These are phyloP conservation scores for Yoshiicerus persimilis DNA, from an alignment of 1,140 invertebrate genomes.

Conservation along the genomic window DNA sequence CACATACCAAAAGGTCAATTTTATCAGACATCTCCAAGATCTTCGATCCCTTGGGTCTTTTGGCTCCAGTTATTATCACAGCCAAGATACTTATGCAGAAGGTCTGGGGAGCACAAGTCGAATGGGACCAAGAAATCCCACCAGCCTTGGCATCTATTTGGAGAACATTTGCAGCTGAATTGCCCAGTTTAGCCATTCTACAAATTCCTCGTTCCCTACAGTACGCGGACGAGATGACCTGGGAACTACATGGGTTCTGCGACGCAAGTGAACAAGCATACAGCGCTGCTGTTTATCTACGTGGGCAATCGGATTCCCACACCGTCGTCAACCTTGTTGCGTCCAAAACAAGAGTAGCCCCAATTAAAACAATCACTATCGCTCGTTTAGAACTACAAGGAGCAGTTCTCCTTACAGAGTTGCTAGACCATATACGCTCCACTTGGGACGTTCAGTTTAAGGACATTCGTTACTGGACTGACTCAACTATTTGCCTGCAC, in stretches of 20 bases:
- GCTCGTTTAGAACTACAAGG: not conserved
- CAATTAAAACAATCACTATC: not conserved
- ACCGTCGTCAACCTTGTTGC: no score
- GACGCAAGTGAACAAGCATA: no score
- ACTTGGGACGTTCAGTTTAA: not conserved
- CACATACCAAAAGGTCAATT: constrained; percentile 40
- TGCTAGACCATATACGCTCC: not conserved
- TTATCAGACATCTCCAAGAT: constrained; percentile 9
- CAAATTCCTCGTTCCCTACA: not conserved
- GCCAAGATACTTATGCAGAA: constrained; percentile 52
- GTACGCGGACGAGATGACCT: no score
- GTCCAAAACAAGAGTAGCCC: not conserved
- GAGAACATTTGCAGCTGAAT: not conserved
- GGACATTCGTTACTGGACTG: not conserved
- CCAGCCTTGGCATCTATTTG: not conserved
- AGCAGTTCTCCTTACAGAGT: not conserved
- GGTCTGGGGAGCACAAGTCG: constrained; percentile 9
- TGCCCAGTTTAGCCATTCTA: not conserved
- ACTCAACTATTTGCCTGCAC: not conserved
- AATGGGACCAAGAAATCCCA: not conserved
- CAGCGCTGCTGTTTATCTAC: no score
- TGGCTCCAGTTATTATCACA: constrained; percentile 43
- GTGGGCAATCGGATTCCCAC: no score
- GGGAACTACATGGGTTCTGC: no score
- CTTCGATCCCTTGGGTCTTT: constrained; percentile 29